Evolutionary conservation across 1,140 invertebrate genomes (phyloP).

Genomic region (Reticulitermes speratus): DNA sequence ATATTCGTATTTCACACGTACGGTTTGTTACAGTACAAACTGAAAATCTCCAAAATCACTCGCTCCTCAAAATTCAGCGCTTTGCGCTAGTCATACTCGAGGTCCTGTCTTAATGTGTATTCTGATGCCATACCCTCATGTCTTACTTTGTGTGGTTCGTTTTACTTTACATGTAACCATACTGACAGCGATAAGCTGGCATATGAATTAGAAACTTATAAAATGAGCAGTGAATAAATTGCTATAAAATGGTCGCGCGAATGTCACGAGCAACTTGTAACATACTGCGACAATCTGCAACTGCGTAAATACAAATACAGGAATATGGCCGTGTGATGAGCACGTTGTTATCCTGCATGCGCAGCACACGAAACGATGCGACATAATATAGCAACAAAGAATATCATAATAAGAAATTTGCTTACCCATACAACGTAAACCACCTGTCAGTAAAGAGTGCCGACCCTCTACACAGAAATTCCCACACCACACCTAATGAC

Average conservation of each 20-base stretch:
- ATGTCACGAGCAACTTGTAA: too few relatives aligned
- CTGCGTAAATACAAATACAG: neutral
- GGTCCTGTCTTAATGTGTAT: neutral
- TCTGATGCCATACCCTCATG: neutral
- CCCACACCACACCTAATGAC: neutral
- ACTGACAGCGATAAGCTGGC: too few relatives aligned
- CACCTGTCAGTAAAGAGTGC: conserved; percentile 27
- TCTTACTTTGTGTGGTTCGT: too few relatives aligned
- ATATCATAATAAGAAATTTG: neutral
- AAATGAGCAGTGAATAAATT: too few relatives aligned
- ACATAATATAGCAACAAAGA: neutral
- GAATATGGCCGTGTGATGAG: neutral
- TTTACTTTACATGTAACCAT: too few relatives aligned
- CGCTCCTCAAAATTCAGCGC: neutral
- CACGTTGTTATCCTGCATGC: neutral
- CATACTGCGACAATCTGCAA: too few relatives aligned
- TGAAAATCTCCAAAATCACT: too few relatives aligned
- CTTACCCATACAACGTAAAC: conserved; percentile 31
- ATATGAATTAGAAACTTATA: too few relatives aligned
- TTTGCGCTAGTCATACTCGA: neutral
- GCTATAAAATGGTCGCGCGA: too few relatives aligned
- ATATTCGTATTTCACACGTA: too few relatives aligned
- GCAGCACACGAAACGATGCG: neutral
- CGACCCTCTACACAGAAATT: conserved; percentile 17
- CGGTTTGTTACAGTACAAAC: too few relatives aligned